These are phyloP conservation scores for Garrulus glandarius DNA, from an alignment of 2,797 vertebrate genomes.

Conservation along the genomic window DNA sequence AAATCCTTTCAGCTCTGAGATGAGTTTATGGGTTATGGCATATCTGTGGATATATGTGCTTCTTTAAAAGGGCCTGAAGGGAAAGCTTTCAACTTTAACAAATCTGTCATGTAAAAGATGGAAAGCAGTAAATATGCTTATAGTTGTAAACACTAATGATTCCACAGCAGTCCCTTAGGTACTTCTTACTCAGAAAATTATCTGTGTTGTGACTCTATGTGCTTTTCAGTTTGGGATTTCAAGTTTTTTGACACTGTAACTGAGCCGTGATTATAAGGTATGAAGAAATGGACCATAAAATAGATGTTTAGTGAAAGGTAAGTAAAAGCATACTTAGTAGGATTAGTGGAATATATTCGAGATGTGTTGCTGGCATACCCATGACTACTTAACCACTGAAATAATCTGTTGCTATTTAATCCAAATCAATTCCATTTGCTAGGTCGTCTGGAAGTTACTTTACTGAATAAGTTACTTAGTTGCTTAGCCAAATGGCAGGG, in stretches of 20 bases:
- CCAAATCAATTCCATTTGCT: slow-evolving; percentile 21
- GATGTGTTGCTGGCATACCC: neutral
- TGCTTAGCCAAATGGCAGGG: neutral
- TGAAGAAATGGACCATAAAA: neutral
- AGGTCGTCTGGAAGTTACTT: slow-evolving; percentile 24
- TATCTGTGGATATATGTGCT: neutral
- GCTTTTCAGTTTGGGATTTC: neutral
- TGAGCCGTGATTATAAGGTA: neutral
- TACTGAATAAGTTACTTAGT: neutral
- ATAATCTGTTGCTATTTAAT: slow-evolving; percentile 3
- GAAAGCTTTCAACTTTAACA: neutral
- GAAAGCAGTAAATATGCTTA: neutral
- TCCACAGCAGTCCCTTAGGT: neutral
- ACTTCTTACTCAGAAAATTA: neutral
- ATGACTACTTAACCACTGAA: slow-evolving; percentile 1
- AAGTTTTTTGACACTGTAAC: neutral
- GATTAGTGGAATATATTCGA: neutral
- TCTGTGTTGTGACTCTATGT: neutral
- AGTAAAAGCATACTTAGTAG: neutral
- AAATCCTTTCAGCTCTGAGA: neutral
- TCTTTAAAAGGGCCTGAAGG: neutral
- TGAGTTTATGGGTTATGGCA: neutral
- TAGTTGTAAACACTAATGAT: neutral
- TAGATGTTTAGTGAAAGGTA: neutral
- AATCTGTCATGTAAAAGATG: neutral